Percentiles rank a stretch among this genome's conserved stretches.
These are phyloP conservation scores for Nematostella vectensis DNA, from an alignment of 92 coral and sea anemone species.

Conservation along the genomic window DNA sequence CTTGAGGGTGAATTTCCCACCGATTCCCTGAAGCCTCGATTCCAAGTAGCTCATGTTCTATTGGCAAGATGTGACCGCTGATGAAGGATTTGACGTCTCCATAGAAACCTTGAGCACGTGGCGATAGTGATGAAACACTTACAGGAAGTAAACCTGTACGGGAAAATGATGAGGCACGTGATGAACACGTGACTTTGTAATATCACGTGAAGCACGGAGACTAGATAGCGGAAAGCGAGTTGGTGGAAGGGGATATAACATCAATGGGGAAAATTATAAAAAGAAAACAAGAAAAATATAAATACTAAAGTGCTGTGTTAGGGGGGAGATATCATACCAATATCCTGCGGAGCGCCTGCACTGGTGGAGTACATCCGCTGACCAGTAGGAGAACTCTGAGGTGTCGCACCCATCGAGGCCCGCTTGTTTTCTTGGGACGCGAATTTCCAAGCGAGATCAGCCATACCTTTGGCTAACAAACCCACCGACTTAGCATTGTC, in stretches of 20 bases:
- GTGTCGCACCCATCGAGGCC: constrained; percentile 10
- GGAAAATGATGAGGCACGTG: too few species aligned
- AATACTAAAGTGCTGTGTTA: too few species aligned
- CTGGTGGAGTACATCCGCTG: constrained; percentile 79
- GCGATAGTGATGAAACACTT: constrained; percentile 39
- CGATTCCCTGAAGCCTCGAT: constrained; percentile 53
- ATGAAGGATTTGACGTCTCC: constrained; percentile 51
- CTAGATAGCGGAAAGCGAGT: too few species aligned
- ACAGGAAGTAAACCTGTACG: constrained; percentile 69
- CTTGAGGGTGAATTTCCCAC: constrained; percentile 73
- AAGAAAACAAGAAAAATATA: too few species aligned
- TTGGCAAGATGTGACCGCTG: constrained; percentile 42
- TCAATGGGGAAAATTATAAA: too few species aligned
- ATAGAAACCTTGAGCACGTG: constrained; percentile 58
- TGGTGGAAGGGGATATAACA: too few species aligned
- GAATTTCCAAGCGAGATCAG: constrained; percentile 80
- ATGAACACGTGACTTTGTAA: too few species aligned
- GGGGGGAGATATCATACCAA: too few species aligned
- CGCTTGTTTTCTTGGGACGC: constrained; percentile 39
- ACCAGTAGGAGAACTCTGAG: constrained; percentile 11
- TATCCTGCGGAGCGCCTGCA: too few species aligned
- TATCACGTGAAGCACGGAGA: too few species aligned
- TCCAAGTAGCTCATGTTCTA: constrained; percentile 46
- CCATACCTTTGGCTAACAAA: constrained; percentile 74
- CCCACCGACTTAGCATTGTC: constrained; percentile 85